Evolutionary conservation across 2,113 vertebrate genomes (phyloP), one percentile per base, ranked within the genome.

Genomic region (Grammomys dolichurus): DNA sequence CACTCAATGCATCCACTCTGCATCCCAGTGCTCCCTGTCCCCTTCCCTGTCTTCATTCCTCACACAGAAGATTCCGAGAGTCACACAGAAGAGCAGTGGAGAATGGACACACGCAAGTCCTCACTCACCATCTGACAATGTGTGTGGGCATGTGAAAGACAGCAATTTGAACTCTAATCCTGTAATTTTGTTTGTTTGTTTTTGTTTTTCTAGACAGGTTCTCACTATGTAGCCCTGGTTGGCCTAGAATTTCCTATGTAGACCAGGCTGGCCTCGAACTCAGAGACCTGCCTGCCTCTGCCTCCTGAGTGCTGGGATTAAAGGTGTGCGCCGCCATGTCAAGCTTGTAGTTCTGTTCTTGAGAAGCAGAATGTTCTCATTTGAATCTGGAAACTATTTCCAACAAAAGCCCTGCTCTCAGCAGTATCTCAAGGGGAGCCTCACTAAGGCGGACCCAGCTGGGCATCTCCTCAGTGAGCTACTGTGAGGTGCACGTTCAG

Each of bases 1-100:
- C 97, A 95, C 90, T 96, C 97, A 88, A 94, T 91, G 95, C 88
- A 97, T 95, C 95, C 85, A 97, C 97, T 97, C 91, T 94, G 94
- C 72, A 95, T 80, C 94, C 90, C 80, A 94, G 92, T 60, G 73
- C 93, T 72, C 80, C 97, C 60, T 90, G 87, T 73, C 2, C 48
- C 14, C 87, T 95, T 81, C 51, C 96, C 12, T 93, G 89, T 85
- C 95, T 98, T 97, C 93, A 67, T 77, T 93, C 95, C 94, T 67
- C 17, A 92, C 94, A 93, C 93, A 86, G 80, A 82, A 96, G 97
- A 96, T 93, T 96, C 96, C 84, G 97, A 96, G 33, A 98, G 95
- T 97, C 95, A 95, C 97, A 16, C 72, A 73, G 96, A 77, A 17
- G 96, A 96, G 95, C 98, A 98, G n/a, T 9, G 36, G 58, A 54